phyloP scores from a whole-genome alignment of 1,140 invertebrate species.

The Achatina immaculata region DNA sequence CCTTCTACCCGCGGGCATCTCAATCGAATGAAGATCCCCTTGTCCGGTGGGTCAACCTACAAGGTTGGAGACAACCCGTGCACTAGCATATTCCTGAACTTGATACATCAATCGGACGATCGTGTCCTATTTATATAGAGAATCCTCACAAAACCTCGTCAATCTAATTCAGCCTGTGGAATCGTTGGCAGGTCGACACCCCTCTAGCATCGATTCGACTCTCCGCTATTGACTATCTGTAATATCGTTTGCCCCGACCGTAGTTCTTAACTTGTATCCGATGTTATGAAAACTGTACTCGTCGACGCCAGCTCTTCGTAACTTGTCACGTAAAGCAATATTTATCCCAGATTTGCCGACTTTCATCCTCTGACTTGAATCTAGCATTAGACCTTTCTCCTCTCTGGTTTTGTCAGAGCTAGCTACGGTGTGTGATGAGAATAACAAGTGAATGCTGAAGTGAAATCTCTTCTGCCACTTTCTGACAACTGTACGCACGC shows the following conservation, averaged over 20 bases:
- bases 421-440: neutral
- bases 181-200: constrained; percentile 10
- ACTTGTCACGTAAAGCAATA: constrained; percentile 14
- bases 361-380: neutral
- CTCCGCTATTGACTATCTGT: constrained; percentile 5
- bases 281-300: constrained; percentile 7
- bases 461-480: neutral
- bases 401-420: neutral
- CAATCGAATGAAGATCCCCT: neutral
- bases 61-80: constrained; percentile 1
- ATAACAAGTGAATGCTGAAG: neutral
- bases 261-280: neutral
- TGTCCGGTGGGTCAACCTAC: neutral
- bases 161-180: constrained; percentile 4
- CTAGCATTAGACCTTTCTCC: neutral
- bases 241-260: constrained; percentile 12
- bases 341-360: neutral
- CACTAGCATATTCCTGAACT: neutral
- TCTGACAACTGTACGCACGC: constrained; percentile 11
- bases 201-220: neutral
- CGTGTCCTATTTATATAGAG: constrained; percentile 4
- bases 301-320: neutral
- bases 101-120: neutral
- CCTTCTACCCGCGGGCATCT: neutral
- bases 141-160: constrained; percentile 1